A percentile compares a stretch with the other conserved stretches of the same genome.
These are phyloP conservation scores for Sciurus niger DNA, from an alignment of 2,113 vertebrate species.

Conservation along the genomic window DNA sequence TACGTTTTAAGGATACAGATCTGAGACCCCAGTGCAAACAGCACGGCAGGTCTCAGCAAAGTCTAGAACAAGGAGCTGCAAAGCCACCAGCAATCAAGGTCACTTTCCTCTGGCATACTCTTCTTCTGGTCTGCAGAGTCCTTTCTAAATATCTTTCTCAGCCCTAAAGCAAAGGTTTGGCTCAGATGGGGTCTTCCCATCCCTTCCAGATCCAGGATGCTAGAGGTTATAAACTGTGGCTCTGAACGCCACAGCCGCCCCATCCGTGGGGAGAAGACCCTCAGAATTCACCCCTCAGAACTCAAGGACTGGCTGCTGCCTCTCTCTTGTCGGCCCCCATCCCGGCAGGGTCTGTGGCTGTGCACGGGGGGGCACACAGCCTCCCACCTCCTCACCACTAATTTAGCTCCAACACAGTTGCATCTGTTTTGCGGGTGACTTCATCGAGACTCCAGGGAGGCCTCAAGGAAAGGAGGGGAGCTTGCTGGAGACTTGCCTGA, in stretches of 20 bases:
- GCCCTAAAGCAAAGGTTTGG: neutral
- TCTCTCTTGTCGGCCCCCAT: too few species aligned
- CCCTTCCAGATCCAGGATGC: neutral
- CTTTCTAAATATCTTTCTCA: neutral
- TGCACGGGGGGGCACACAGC: neutral
- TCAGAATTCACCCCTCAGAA: too few species aligned
- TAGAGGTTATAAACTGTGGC: neutral
- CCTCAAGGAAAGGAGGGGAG: neutral
- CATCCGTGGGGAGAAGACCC: neutral
- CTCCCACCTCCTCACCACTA: neutral
- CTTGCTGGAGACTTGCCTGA: constrained; percentile 60
- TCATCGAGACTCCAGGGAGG: neutral
- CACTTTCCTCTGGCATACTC: too few species aligned
- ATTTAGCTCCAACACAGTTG: neutral
- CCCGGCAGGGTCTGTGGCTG: neutral
- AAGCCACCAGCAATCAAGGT: neutral
- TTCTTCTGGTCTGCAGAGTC: neutral
- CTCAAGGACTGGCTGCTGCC: neutral
- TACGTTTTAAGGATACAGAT: neutral
- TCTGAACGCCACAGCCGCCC: neutral
- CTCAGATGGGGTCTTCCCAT: neutral
- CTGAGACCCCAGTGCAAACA: neutral
- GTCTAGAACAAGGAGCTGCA: neutral
- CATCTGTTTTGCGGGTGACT: constrained; percentile 50
- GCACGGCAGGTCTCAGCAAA: neutral